These are phyloP conservation scores for Leucoraja erinaceus DNA, from an alignment of 2,113 vertebrate genomes.

Conservation along the genomic window DNA sequence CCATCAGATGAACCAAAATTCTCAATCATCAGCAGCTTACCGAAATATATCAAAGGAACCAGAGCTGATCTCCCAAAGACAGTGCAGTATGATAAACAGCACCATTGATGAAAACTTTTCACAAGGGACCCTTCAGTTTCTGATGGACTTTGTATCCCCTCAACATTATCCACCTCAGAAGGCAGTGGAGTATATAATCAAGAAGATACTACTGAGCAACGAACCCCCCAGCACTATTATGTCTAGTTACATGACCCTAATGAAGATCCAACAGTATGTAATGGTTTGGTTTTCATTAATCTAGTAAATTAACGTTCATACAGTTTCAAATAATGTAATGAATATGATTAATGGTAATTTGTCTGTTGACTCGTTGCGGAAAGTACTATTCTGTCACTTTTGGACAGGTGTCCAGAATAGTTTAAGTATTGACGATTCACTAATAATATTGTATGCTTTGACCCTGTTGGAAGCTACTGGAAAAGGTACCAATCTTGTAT, in stretches of 20 bases:
- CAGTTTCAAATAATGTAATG: neutral
- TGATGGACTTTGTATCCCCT: constrained; percentile 74
- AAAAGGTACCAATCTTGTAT: neutral
- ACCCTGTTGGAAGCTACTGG: neutral
- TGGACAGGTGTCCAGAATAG: neutral
- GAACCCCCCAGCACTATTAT: constrained; percentile 56
- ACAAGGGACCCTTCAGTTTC: constrained; percentile 76
- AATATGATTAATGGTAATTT: neutral
- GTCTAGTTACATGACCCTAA: constrained; percentile 76
- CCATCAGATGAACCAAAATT: neutral
- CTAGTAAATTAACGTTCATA: neutral
- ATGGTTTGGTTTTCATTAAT: neutral
- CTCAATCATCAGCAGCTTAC: neutral
- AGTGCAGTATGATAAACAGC: constrained; percentile 68
- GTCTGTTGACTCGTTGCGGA: neutral
- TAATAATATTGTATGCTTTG: neutral
- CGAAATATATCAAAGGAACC: constrained; percentile 43
- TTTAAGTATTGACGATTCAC: neutral
- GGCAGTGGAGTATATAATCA: constrained; percentile 67
- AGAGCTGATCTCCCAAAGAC: constrained; percentile 64
- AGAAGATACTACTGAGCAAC: constrained; percentile 63
- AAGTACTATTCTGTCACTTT: neutral
- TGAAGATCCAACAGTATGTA: constrained; percentile 83
- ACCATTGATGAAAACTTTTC: constrained; percentile 79
- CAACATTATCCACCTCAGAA: constrained; percentile 68